These are phyloP conservation scores for Cerastis rubricosa DNA, from an alignment of 2,888 invertebrate species.

Conservation along the genomic window DNA sequence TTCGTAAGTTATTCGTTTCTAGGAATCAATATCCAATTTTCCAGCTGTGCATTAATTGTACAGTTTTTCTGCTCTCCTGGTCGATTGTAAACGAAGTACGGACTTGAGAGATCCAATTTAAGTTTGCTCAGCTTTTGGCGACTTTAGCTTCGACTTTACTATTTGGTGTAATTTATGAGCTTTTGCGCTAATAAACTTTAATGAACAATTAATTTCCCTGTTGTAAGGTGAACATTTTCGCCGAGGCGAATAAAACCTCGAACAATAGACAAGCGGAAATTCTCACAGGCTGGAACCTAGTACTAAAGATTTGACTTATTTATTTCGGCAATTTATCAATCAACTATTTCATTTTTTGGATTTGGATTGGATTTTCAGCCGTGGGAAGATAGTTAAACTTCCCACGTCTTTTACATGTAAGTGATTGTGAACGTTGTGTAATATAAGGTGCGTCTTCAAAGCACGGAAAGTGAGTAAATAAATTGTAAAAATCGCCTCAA, in stretches of 20 bases:
- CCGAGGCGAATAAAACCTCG: neutral
- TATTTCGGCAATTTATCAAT: neutral
- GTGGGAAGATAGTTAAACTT: too few species aligned
- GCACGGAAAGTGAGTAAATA: neutral
- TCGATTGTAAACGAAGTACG: constrained; percentile 62
- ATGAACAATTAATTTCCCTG: neutral
- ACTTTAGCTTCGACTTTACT: constrained; percentile 69
- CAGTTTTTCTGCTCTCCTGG: constrained; percentile 72
- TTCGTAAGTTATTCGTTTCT: constrained; percentile 24
- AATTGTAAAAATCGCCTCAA: neutral
- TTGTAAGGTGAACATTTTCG: neutral
- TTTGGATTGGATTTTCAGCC: too few species aligned
- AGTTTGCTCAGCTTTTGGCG: constrained; percentile 81
- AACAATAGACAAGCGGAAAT: neutral
- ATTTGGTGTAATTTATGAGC: constrained; percentile 59
- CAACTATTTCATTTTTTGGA: too few species aligned
- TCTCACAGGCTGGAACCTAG: neutral
- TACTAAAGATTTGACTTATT: neutral
- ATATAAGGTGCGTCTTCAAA: neutral
- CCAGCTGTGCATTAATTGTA: constrained; percentile 72
- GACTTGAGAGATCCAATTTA: constrained; percentile 81
- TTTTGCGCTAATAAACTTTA: neutral
- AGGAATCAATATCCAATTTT: constrained; percentile 72
- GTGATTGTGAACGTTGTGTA: neutral
- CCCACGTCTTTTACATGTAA: neutral